A percentile compares a stretch with the other conserved stretches of the same genome.
Conservation (phyloP, 2,888 invertebrate species). For the Tenthredo scrophulariae region DNA sequence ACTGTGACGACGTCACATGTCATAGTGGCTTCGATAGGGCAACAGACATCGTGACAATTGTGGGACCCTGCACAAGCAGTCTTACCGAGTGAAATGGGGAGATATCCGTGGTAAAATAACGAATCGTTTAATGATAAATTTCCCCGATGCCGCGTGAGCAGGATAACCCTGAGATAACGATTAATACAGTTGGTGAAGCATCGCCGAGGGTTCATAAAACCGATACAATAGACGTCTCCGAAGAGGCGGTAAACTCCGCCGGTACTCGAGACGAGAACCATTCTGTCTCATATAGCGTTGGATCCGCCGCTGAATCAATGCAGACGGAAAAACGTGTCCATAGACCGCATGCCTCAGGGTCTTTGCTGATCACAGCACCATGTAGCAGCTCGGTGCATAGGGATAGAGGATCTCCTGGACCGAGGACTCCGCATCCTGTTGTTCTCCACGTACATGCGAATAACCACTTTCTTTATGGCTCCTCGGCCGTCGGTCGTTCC, state of each 20-base stretch:
- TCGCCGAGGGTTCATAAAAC: neutral
- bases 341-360: slow-evolving; percentile 43
- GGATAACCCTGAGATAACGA: slow-evolving; percentile 18
- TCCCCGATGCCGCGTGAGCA: slow-evolving; percentile 38
- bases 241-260: neutral
- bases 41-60: neutral
- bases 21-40: neutral
- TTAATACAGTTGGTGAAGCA: neutral
- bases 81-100: slow-evolving; percentile 5
- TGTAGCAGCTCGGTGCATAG: slow-evolving; percentile 40
- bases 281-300: neutral
- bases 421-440: slow-evolving; percentile 30
- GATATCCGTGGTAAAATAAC: slow-evolving; percentile 1
- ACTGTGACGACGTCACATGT: neutral
- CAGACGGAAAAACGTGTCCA: slow-evolving; percentile 48
- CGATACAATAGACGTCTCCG: neutral
- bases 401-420: slow-evolving; percentile 34
- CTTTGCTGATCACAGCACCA: slow-evolving; percentile 15
- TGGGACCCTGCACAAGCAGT: neutral
- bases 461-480: slow-evolving; percentile 35
- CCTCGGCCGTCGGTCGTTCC: slow-evolving; percentile 47
- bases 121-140: neutral
- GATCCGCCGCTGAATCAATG: slow-evolving; percentile 20
- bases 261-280: neutral
- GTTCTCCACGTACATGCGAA: slow-evolving; percentile 33